Conservation (phyloP, 2,888 invertebrate genomes). For the Meteorus colon region DNA sequence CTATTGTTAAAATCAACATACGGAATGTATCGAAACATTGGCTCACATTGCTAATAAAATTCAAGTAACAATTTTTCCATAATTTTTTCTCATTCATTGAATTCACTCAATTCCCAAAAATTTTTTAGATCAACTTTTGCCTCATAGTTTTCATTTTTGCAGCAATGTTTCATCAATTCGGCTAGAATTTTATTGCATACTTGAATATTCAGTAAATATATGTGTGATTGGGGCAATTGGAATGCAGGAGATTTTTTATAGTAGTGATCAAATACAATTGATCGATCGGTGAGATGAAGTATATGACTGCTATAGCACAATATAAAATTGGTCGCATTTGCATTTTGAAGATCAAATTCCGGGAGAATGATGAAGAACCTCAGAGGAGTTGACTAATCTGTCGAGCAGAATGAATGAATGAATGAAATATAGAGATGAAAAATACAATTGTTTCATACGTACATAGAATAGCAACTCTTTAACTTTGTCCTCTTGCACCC, state of each 20-base stretch:
- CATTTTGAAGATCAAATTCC: no score
- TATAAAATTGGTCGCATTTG: no score
- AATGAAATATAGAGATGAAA: not conserved
- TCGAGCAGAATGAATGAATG: not conserved
- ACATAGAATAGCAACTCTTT: not conserved
- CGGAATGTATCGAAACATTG: not conserved
- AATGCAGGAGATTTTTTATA: not conserved
- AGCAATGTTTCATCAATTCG: no score
- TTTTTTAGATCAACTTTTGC: not conserved
- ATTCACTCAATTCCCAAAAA: not conserved
- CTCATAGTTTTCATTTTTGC: no score
- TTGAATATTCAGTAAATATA: no score
- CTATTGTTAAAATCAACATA: not conserved
- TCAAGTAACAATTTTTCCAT: not conserved
- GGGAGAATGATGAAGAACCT: not conserved
- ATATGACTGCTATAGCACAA: no score
- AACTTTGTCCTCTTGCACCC: not conserved
- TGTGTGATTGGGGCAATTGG: no score
- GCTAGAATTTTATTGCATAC: no score
- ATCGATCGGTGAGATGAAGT: no score
- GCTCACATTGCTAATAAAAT: conserved; percentile 5
- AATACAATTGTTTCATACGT: not conserved
- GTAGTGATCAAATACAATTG: no score
- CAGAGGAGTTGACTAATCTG: not conserved
- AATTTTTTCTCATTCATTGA: not conserved